phyloP scores from a whole-genome alignment of 2,888 invertebrate species.

The Hypsopygia costalis region DNA sequence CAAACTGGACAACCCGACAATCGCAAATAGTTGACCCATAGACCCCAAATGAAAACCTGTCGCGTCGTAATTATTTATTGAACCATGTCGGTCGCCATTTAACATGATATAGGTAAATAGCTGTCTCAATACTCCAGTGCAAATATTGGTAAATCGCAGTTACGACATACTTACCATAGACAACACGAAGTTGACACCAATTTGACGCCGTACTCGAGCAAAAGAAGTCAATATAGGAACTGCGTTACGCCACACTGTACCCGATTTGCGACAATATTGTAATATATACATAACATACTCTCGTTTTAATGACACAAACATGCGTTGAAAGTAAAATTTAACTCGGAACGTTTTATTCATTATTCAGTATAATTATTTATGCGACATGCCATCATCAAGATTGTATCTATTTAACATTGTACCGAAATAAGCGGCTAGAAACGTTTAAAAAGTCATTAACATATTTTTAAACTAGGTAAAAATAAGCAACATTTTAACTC shows the following conservation, averaged over 20 bases:
- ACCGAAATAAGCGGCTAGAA: constrained; percentile 14
- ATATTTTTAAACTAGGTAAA: not conserved
- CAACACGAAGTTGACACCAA: constrained; percentile 32
- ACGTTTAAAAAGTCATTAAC: constrained; percentile 17
- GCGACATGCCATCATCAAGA: constrained; percentile 15
- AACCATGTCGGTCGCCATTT: constrained; percentile 1
- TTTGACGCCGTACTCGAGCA: constrained; percentile 28
- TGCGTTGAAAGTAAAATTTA: constrained; percentile 1
- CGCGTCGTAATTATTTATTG: not conserved
- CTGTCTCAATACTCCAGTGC: constrained; percentile 8
- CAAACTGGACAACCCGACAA: not conserved
- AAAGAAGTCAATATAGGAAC: constrained; percentile 25
- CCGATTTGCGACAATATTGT: constrained; percentile 22
- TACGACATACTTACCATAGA: constrained; percentile 10
- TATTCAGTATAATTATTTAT: constrained; percentile 16
- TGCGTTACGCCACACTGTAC: constrained; percentile 21
- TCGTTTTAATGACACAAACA: constrained; percentile 3
- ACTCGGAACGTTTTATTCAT: constrained; percentile 8
- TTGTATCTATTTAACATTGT: constrained; percentile 14
- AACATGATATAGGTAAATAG: not conserved
- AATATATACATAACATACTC: constrained; percentile 6
- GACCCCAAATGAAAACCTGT: not conserved
- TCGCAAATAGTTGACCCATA: not conserved
- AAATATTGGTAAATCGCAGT: constrained; percentile 34
- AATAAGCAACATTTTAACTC: too few relatives aligned